Base-by-base conservation (phyloP, 1,140 invertebrate genomes). In the Drosophila littoralis region DNA sequence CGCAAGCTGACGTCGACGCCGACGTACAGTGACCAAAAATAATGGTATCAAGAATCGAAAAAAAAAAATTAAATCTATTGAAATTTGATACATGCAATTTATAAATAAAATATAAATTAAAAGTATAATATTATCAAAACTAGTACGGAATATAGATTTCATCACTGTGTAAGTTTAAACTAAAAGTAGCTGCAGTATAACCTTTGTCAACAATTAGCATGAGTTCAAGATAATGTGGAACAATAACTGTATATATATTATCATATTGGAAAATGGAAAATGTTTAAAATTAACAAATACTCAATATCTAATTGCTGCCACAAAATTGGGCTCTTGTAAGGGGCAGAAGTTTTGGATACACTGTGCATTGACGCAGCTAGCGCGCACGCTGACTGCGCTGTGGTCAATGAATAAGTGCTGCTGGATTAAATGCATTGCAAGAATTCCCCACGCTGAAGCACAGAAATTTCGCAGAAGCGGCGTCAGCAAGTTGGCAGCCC, bases 401-500 rank as follows among this genome's bases (percentile, higher is more conserved):
- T 68, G 48, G 59, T 69, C 72, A 79, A 76, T 79, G 76, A 71
- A 52, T 79, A 79, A 67, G 66, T 60, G 60, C 36, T 65, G 42
- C 13, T 45, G 64, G 65, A 36, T 65, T 77, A 70, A 70, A 64
- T 78, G 72, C 72, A 78, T 61, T 78, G 75, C 75, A 78, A 78
- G 61, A 78, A 78, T 78, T 75, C 76, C 72, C 50, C 66, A 71
- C 57, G 72, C 54, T 66, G 57, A 65, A 61, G 57, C 71, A 68
- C 71, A 58, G 46, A 48, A 65, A 46, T 65, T 72, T 78, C 48
- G 76, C 73, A 63, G 57, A 72, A 72, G 61, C 60, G 17, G 17
- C 17, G 40, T 36, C 22, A 74, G 65, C 65, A 70, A 75, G 73
- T 79, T 79, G 67, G 72, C 72, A 75, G 55, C 36, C 60, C 75